A percentile compares a stretch with the other conserved stretches of the same genome.
Evolutionary conservation across 1,140 invertebrate species (phyloP).

Genomic region (Drosophila asahinai): DNA sequence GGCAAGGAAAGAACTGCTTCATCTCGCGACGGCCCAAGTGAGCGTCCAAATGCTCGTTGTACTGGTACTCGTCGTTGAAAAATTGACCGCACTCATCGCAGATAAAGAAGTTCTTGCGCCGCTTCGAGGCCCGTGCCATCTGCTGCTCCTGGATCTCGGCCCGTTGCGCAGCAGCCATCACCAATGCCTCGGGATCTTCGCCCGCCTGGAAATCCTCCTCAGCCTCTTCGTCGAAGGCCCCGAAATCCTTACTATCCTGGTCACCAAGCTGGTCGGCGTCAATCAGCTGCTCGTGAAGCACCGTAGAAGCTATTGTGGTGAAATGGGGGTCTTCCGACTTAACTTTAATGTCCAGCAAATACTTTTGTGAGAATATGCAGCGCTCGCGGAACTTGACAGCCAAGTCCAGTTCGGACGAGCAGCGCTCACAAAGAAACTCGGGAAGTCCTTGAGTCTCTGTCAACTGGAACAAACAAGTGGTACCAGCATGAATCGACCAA

Average conservation of each 20-base stretch:
- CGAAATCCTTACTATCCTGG: background rate
- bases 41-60: conserved; percentile 37
- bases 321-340: conserved; percentile 12
- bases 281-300: conserved; percentile 55
- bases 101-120: conserved; percentile 62
- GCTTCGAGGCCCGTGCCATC: conserved; percentile 30
- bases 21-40: conserved; percentile 31
- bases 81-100: conserved; percentile 64
- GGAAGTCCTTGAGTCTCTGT: conserved; percentile 39
- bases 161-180: conserved; percentile 18
- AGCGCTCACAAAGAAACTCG: conserved; percentile 55
- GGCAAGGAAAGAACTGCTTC: conserved; percentile 54
- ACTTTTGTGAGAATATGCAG: conserved; percentile 68
- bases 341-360: conserved; percentile 46
- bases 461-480: conserved; percentile 20
- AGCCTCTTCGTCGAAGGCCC: background rate
- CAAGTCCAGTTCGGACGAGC: conserved; percentile 60
- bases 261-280: conserved; percentile 47
- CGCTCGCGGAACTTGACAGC: conserved; percentile 71
- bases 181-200: conserved; percentile 19
- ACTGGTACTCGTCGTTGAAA: conserved; percentile 36
- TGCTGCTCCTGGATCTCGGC: conserved; percentile 28
- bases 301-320: background rate
- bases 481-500: background rate
- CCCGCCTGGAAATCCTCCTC: background rate